Base-by-base conservation (phyloP, 2,797 vertebrate genomes). In the Lutjanus argentimaculatus region DNA sequence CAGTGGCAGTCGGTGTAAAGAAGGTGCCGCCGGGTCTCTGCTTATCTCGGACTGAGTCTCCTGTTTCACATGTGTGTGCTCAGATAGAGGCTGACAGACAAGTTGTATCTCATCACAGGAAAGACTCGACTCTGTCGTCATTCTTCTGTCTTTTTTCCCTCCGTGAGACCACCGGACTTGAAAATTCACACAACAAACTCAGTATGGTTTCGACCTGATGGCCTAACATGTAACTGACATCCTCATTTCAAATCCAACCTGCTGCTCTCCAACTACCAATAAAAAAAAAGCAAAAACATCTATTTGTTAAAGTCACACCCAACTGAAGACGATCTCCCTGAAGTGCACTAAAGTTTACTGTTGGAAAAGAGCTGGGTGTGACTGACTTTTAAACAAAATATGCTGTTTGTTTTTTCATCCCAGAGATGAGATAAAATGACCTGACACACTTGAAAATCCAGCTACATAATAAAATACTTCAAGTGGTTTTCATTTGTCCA, bases 81-180 rank as follows among this genome's bases (percentile, higher is more conserved):
- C 48, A 90, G 93, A 94, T 92, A 91, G 77, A 72, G 15, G 48
- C 67, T 45, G 62, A 64, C 64, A 83, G 42, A 67, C 42, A 57
- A 66, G 9, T 14, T 9, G 10, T 58, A 62, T 67, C 79, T 72
- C 14, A 4, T 14, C 67, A 21, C 63, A 83, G 79, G 79, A 82
- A 77, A 67, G 55, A 79, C 59, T 30, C 66, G 6, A 12, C 57
- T 36, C 6, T 36, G 13, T 7, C 1, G 64, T 36, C 78, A 13
- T 30, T 45, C 30, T 36, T 36, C 30, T 4, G 30, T 81, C 75
- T 63, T 78, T 48, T 36, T 36, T 36, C 30, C 30, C 30, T 36
- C 30, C 30, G 30, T 36, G 30, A 36, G 30, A 36, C 30, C 30
- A 36, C 30, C 30, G 4, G 4, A 4, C 30, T 36, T 36, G 30